A percentile compares a stretch with the other conserved stretches of the same genome.
Conservation (phyloP, 1,140 invertebrate species). For the Heliconius melpomene region DNA sequence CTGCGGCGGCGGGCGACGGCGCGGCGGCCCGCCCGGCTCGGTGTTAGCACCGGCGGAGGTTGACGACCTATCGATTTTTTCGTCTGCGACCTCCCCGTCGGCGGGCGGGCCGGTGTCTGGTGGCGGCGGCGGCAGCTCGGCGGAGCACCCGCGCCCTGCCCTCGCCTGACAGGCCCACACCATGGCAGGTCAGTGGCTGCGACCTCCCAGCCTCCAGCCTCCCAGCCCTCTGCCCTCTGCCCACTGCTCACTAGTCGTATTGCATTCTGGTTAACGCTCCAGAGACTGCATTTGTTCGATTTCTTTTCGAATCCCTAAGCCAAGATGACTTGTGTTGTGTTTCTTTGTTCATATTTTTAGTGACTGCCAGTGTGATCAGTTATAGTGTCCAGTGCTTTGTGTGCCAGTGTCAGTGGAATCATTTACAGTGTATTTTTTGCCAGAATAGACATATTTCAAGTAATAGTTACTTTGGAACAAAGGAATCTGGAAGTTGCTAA, state of each 20-base stretch:
- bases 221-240: slow-evolving; percentile 12
- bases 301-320: slow-evolving; percentile 10
- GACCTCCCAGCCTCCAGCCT: slow-evolving; percentile 29
- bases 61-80: slow-evolving; percentile 80
- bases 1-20: slow-evolving; percentile 56
- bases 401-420: slow-evolving; percentile 26
- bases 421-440: neutral
- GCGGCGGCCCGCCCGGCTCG: slow-evolving; percentile 61
- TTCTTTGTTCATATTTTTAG: slow-evolving; percentile 43
- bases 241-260: slow-evolving; percentile 13
- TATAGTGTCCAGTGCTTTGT: slow-evolving; percentile 33
- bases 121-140: slow-evolving; percentile 44
- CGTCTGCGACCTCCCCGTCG: slow-evolving; percentile 81
- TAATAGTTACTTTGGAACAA: slow-evolving; percentile 28
- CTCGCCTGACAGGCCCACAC: slow-evolving; percentile 56
- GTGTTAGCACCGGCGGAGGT: slow-evolving; percentile 66
- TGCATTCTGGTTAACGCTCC: slow-evolving; percentile 14
- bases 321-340: slow-evolving; percentile 30
- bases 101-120: slow-evolving; percentile 67
- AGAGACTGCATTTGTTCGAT: slow-evolving; percentile 11
- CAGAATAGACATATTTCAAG: neutral
- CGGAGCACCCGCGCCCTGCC: slow-evolving; percentile 37
- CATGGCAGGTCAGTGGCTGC: slow-evolving; percentile 70
- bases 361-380: slow-evolving; percentile 30
- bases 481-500: slow-evolving; percentile 22